A percentile compares a stretch with the other conserved stretches of the same genome.
phyloP scores from a whole-genome alignment of 1,140 invertebrate species.

The Scaptodrosophila lebanonensis region DNA sequence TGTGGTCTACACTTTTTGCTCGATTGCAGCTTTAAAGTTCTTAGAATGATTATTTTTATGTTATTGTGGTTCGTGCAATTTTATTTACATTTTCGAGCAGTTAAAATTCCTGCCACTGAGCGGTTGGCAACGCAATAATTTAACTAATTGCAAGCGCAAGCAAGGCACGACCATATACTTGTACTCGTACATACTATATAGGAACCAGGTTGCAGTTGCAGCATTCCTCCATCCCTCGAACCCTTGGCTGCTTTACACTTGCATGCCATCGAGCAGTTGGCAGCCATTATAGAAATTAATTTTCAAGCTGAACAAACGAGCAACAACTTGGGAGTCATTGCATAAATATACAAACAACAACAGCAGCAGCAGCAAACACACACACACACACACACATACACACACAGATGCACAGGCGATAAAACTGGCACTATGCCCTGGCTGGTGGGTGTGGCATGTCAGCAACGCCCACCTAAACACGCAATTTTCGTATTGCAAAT shows the following conservation, averaged over 20 bases:
- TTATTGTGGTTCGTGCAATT: slow-evolving; percentile 20
- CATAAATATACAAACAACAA: slow-evolving; percentile 63
- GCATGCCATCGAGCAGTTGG: too few species aligned
- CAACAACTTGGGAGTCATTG: slow-evolving; percentile 74
- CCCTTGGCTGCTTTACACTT: too few species aligned
- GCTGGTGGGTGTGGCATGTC: slow-evolving; percentile 68
- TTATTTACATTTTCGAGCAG: slow-evolving; percentile 59
- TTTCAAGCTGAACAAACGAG: slow-evolving; percentile 75
- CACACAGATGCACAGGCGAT: background rate
- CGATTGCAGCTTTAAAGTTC: too few species aligned
- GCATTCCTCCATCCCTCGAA: background rate
- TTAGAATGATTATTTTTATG: too few species aligned
- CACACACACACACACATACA: slow-evolving; percentile 9
- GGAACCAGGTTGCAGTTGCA: background rate
- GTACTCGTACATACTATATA: background rate
- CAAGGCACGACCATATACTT: slow-evolving; percentile 50
- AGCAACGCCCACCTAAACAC: slow-evolving; percentile 69
- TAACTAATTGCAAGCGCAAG: slow-evolving; percentile 71
- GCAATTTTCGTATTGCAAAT: slow-evolving; percentile 59
- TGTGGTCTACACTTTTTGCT: slow-evolving; percentile 14
- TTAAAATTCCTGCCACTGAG: slow-evolving; percentile 46
- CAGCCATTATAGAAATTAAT: slow-evolving; percentile 76
- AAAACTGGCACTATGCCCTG: slow-evolving; percentile 36
- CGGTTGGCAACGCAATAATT: slow-evolving; percentile 52
- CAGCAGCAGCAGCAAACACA: slow-evolving; percentile 31